A percentile compares a stretch with the other conserved stretches of the same genome.
Conservation (phyloP, 2,888 invertebrate genomes). For the Lordiphosa andalusiaca region DNA sequence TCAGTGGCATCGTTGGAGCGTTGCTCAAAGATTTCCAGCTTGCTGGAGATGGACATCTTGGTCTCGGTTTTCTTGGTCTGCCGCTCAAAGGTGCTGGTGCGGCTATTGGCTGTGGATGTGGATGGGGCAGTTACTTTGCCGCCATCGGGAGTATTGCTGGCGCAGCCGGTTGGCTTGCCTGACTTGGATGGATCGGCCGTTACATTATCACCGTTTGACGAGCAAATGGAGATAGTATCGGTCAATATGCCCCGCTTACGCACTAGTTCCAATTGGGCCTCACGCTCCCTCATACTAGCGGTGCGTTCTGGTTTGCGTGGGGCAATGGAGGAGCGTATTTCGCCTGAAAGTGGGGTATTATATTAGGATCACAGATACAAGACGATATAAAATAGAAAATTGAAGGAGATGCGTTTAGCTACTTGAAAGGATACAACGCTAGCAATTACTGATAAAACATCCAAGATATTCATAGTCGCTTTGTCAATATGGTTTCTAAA, state of each 20-base stretch:
- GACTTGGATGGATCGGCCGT: slow-evolving; percentile 58
- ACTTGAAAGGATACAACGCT: too few relatives aligned
- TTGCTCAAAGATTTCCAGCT: slow-evolving; percentile 78
- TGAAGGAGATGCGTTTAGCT: too few relatives aligned
- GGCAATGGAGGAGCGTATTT: slow-evolving; percentile 90
- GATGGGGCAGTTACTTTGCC: slow-evolving; percentile 25
- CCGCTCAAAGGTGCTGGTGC: slow-evolving; percentile 77
- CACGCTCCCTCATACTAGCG: slow-evolving; percentile 91
- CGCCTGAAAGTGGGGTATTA: slow-evolving; percentile 82
- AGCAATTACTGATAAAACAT: too few relatives aligned
- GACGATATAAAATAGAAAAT: too few relatives aligned
- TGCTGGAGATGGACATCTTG: slow-evolving; percentile 73
- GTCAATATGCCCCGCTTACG: slow-evolving; percentile 78
- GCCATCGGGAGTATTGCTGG: slow-evolving; percentile 71
- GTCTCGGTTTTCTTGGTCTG: slow-evolving; percentile 74
- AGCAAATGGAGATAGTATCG: slow-evolving; percentile 81
- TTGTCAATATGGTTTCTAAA: too few relatives aligned
- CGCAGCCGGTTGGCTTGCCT: slow-evolving; percentile 3
- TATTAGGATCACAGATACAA: too few relatives aligned
- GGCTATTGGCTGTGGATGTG: slow-evolving; percentile 51
- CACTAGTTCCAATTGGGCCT: slow-evolving; percentile 84
- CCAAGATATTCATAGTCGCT: too few relatives aligned
- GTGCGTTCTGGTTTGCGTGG: slow-evolving; percentile 92
- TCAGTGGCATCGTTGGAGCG: slow-evolving; percentile 41
- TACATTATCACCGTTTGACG: slow-evolving; percentile 80